A percentile compares a stretch with the other conserved stretches of the same genome.
phyloP scores from a whole-genome alignment of 2,113 vertebrate species.

The Chaetodon trifascialis region DNA sequence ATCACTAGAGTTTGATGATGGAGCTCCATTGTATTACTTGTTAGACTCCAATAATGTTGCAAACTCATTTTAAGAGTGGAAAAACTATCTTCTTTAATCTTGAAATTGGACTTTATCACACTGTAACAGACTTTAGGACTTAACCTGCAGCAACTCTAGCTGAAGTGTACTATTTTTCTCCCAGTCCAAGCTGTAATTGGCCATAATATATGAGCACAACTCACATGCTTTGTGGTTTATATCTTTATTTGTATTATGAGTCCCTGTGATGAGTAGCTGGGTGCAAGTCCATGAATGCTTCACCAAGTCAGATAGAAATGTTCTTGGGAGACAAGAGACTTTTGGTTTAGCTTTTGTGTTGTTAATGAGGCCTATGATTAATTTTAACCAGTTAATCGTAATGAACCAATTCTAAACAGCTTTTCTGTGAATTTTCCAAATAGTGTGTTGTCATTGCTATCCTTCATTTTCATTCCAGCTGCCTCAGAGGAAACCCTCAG shows the following conservation, averaged over 20 bases:
- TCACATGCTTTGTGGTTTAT: background rate
- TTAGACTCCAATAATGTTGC: background rate
- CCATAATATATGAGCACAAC: background rate
- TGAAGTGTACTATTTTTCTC: background rate
- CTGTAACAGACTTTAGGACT: background rate
- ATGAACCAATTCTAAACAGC: background rate
- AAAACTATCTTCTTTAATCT: background rate
- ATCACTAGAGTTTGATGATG: background rate
- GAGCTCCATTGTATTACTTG: background rate
- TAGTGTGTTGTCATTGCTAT: background rate
- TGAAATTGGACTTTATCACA: background rate
- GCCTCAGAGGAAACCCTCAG: background rate
- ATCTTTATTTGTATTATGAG: background rate
- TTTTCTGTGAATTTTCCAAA: background rate
- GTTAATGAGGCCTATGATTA: background rate
- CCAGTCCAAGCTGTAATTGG: background rate
- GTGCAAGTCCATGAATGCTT: background rate
- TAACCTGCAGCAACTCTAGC: background rate
- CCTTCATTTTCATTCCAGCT: slow-evolving; percentile 22
- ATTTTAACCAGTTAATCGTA: slow-evolving; percentile 15
- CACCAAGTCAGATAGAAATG: background rate
- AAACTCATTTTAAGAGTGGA: background rate
- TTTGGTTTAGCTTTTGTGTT: slow-evolving; percentile 7
- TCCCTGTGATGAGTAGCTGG: background rate
- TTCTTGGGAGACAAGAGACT: background rate